Evolutionary conservation across 2,797 vertebrate species (phyloP).

Genomic region (Sebastes taczanowskii): DNA sequence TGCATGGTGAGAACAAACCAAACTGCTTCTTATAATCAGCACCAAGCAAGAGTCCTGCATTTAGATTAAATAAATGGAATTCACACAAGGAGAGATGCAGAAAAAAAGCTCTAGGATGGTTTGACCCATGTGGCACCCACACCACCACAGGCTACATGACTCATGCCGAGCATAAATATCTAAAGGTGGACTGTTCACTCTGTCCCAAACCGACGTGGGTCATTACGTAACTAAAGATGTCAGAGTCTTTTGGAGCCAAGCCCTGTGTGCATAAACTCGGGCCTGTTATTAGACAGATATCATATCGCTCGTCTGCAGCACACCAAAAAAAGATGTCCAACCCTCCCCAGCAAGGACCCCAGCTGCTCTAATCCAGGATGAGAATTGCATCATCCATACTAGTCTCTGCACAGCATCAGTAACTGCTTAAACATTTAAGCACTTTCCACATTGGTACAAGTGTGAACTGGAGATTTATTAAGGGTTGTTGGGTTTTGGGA

Average conservation of each 20-base stretch:
- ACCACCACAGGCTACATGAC: not conserved
- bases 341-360: conserved; percentile 4
- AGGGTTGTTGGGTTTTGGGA: not conserved
- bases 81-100: not conserved
- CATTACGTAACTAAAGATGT: conserved; percentile 23
- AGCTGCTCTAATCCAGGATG: conserved; percentile 21
- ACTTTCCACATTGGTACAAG: not conserved
- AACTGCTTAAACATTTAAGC: not conserved
- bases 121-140: not conserved
- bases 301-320: conserved; percentile 61
- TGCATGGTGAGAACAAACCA: not conserved
- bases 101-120: not conserved
- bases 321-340: not conserved
- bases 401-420: too few species aligned
- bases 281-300: conserved; percentile 63
- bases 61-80: not conserved
- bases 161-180: not conserved
- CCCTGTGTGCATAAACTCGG: not conserved
- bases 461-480: not conserved
- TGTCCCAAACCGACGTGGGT: not conserved
- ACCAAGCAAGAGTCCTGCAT: not conserved
- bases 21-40: not conserved
- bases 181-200: not conserved
- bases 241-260: conserved; percentile 22
- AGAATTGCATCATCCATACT: conserved; percentile 68